Percentiles rank a stretch among this genome's conserved stretches.
Conservation (phyloP, 2,113 vertebrate species). For the Hippolais icterina region DNA sequence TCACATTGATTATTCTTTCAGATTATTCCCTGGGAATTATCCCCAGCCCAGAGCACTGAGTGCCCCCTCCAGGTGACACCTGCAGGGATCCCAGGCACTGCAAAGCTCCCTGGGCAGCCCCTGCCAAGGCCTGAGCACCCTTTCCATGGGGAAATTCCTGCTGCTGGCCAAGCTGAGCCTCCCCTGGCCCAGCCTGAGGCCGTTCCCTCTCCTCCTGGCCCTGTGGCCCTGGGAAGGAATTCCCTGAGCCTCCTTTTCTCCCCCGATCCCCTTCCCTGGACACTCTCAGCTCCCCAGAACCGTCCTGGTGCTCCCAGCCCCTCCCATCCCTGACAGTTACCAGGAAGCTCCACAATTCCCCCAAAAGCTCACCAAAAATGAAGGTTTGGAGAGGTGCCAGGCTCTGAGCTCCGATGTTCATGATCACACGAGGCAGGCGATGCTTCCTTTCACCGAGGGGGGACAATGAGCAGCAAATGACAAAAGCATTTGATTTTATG, state of each 20-base stretch:
- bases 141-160: neutral
- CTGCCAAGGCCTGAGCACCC: neutral
- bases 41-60: neutral
- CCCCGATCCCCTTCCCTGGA: neutral
- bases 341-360: neutral
- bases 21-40: neutral
- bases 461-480: conserved; percentile 51
- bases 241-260: neutral
- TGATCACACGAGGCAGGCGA: neutral
- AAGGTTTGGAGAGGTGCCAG: conserved; percentile 4
- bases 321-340: neutral
- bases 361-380: conserved; percentile 12
- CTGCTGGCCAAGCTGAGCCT: neutral
- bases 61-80: neutral
- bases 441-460: conserved; percentile 26
- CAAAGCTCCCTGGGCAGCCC: neutral
- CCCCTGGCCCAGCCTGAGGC: neutral
- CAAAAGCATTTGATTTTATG: conserved; percentile 56
- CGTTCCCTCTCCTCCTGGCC: neutral
- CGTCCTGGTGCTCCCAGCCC: neutral
- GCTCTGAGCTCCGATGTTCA: neutral
- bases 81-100: neutral
- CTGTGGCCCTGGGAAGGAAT: neutral
- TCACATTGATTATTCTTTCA: neutral
- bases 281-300: neutral